Percentiles rank a stretch among this genome's conserved stretches.
These are phyloP conservation scores for Sycophila sp. DNA, from an alignment of 1,140 invertebrate genomes.

Conservation along the genomic window DNA sequence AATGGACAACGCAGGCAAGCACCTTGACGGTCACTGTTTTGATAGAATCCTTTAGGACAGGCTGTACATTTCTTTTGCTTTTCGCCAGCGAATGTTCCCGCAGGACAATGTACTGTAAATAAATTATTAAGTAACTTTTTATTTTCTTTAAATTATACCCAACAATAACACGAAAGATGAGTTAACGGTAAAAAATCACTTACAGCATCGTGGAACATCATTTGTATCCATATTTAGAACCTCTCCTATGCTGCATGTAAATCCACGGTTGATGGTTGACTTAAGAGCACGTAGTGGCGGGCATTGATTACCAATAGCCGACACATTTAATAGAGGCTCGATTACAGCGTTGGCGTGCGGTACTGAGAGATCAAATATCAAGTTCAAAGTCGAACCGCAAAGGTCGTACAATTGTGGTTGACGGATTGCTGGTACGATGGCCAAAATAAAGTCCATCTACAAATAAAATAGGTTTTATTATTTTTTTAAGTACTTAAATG, in stretches of 20 bases:
- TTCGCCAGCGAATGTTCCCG: conserved; percentile 90
- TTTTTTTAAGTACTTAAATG: no score
- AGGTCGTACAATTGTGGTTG: conserved; percentile 93
- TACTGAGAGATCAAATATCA: conserved; percentile 94
- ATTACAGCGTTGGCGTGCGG: conserved; percentile 92
- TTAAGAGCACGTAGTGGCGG: conserved; percentile 86
- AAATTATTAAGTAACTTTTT: background rate
- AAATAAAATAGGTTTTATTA: conserved; percentile 27
- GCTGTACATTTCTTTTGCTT: conserved; percentile 88
- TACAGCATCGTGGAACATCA: conserved; percentile 91
- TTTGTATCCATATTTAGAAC: conserved; percentile 91
- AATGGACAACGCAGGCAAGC: conserved; percentile 88
- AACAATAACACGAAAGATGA: no score
- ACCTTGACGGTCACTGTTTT: conserved; percentile 89
- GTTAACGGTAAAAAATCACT: conserved; percentile 67
- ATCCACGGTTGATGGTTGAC: conserved; percentile 87
- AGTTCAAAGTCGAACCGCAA: conserved; percentile 90
- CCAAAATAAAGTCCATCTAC: conserved; percentile 84
- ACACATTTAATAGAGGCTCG: conserved; percentile 88
- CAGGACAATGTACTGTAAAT: conserved; percentile 88
- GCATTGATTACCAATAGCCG: conserved; percentile 89
- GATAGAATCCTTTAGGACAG: conserved; percentile 91
- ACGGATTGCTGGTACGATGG: conserved; percentile 85
- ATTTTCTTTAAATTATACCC: no score
- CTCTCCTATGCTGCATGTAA: conserved; percentile 92